A percentile compares a stretch with the other conserved stretches of the same genome.
phyloP scores from a whole-genome alignment of 2,797 vertebrate species.

The Acanthornis magna region DNA sequence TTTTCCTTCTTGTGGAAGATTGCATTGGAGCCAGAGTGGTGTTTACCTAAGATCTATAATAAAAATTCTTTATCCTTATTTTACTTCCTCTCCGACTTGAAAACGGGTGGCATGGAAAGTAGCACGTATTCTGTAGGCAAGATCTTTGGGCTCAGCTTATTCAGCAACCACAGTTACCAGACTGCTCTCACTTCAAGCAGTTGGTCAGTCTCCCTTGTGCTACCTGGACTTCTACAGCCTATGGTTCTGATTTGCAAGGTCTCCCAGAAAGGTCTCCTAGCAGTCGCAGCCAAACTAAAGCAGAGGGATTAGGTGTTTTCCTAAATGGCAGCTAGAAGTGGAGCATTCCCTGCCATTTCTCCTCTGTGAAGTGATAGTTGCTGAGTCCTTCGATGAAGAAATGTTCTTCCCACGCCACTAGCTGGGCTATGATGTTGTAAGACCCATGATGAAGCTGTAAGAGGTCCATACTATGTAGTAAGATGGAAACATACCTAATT shows the following conservation, averaged over 20 bases:
- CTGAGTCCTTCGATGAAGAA: neutral
- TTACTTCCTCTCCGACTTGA: neutral
- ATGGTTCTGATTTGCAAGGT: neutral
- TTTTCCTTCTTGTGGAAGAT: conserved; percentile 36
- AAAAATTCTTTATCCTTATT: conserved; percentile 10
- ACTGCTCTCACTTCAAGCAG: neutral
- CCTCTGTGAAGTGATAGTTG: neutral
- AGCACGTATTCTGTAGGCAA: neutral
- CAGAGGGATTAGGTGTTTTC: neutral
- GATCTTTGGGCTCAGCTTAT: neutral
- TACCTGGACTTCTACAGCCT: neutral
- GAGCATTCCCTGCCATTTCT: neutral
- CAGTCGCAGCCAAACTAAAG: neutral
- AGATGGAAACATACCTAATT: neutral
- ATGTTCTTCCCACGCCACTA: neutral
- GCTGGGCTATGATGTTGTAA: neutral
- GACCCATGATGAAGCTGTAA: neutral
- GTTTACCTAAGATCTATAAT: conserved; percentile 4
- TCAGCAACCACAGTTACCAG: neutral
- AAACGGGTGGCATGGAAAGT: neutral
- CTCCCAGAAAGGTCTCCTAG: neutral
- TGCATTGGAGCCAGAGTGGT: neutral
- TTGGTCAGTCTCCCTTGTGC: neutral
- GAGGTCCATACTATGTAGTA: neutral
- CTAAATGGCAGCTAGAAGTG: neutral